These are phyloP conservation scores for Leptosomus discolor DNA, from an alignment of 2,113 vertebrate species.

Conservation along the genomic window DNA sequence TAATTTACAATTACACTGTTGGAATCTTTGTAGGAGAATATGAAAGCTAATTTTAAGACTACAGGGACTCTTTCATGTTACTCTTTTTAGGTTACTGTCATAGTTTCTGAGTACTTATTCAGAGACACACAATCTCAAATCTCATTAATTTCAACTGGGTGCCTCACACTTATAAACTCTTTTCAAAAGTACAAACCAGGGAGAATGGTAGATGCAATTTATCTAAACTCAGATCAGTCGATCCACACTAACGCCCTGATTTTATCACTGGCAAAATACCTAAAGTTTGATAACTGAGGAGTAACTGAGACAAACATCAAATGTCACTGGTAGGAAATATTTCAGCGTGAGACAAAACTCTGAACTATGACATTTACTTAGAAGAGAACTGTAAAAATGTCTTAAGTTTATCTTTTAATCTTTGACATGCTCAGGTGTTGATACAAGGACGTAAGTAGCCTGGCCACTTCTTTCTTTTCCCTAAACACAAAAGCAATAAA, in stretches of 20 bases:
- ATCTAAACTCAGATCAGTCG: not conserved
- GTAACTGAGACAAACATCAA: slow-evolving; percentile 18
- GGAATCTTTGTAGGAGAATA: not conserved
- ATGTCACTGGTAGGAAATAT: slow-evolving; percentile 33
- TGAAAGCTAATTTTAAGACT: not conserved
- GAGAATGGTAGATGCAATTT: not conserved
- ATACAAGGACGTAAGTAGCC: slow-evolving; percentile 22
- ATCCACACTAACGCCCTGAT: not conserved
- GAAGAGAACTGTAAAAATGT: slow-evolving; percentile 15
- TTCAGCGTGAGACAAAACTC: slow-evolving; percentile 44
- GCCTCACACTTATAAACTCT: not conserved
- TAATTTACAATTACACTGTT: not conserved
- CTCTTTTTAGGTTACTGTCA: not conserved
- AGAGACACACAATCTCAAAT: not conserved
- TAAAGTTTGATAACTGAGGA: not conserved
- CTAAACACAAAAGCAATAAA: slow-evolving; percentile 50
- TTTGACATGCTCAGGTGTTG: slow-evolving; percentile 34
- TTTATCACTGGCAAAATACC: not conserved
- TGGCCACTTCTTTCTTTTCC: not conserved
- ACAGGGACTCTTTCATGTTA: not conserved
- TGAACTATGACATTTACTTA: slow-evolving; percentile 36
- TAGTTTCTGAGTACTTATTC: not conserved
- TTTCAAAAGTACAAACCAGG: not conserved
- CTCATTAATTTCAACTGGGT: not conserved
- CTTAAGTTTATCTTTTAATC: slow-evolving; percentile 40